phyloP scores from a whole-genome alignment of 2,797 vertebrate species.

The Pangasius macronema region DNA sequence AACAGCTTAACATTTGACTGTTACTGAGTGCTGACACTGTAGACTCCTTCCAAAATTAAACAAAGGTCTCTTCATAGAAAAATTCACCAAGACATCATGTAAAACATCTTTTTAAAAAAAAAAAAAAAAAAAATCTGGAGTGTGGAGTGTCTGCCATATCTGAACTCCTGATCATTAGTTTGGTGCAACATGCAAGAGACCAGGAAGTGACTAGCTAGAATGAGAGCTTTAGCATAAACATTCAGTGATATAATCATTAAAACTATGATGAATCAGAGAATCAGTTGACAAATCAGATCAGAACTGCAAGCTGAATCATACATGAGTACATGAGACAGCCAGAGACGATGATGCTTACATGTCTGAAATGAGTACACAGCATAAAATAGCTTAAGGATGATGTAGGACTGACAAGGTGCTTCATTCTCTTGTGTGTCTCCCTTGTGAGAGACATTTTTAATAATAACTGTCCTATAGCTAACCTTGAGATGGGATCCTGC shows the following conservation, averaged over 20 bases:
- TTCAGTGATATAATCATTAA: not conserved
- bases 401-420: not conserved
- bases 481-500: slow-evolving; percentile 22
- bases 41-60: not conserved
- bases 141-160: not conserved
- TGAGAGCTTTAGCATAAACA: not conserved
- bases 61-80: not conserved
- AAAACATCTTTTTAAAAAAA: not conserved
- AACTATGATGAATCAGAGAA: no score
- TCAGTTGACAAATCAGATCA: not conserved
- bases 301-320: not conserved
- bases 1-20: not conserved
- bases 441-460: slow-evolving; percentile 41
- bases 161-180: not conserved
- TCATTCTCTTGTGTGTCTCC: not conserved
- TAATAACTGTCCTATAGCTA: slow-evolving; percentile 23
- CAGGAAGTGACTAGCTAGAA: not conserved
- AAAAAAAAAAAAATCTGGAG: no score
- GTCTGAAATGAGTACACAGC: not conserved
- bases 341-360: not conserved
- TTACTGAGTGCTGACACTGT: not conserved
- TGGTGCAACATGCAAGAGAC: not conserved
- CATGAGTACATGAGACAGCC: not conserved
- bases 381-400: not conserved
- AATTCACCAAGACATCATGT: not conserved